Conservation (phyloP, 2,797 vertebrate species). For the Tinamus major region DNA sequence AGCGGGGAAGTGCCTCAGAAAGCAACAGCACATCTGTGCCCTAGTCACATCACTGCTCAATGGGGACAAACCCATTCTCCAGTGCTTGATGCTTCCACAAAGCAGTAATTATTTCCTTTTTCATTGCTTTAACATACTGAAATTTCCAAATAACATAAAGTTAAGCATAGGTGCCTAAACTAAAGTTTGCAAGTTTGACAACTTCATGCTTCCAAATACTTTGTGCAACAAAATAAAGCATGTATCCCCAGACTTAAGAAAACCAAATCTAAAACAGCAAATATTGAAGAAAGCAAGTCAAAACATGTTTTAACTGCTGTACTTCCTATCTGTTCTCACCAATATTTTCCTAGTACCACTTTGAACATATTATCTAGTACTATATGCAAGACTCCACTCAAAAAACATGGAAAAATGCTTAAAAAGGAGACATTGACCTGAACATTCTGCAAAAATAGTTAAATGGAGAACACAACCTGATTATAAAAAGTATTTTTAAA, state of each 20-base stretch:
- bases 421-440: background rate
- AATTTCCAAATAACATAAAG: background rate
- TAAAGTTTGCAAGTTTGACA: background rate
- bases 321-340: background rate
- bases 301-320: background rate
- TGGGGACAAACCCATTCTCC: background rate
- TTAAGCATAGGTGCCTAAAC: background rate
- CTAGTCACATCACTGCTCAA: background rate
- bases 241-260: background rate
- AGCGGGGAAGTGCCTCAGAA: background rate
- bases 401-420: background rate
- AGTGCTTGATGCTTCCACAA: background rate
- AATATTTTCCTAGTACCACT: background rate
- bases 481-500: background rate
- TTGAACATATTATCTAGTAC: background rate
- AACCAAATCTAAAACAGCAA: background rate
- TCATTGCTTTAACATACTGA: background rate
- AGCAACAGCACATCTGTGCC: background rate
- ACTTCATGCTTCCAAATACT: background rate
- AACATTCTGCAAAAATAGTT: background rate
- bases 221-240: background rate
- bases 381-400: background rate
- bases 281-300: background rate
- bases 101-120: background rate
- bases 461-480: background rate